phyloP scores from a whole-genome alignment of 2,113 vertebrate species.

The Genyomyrus donnyi region DNA sequence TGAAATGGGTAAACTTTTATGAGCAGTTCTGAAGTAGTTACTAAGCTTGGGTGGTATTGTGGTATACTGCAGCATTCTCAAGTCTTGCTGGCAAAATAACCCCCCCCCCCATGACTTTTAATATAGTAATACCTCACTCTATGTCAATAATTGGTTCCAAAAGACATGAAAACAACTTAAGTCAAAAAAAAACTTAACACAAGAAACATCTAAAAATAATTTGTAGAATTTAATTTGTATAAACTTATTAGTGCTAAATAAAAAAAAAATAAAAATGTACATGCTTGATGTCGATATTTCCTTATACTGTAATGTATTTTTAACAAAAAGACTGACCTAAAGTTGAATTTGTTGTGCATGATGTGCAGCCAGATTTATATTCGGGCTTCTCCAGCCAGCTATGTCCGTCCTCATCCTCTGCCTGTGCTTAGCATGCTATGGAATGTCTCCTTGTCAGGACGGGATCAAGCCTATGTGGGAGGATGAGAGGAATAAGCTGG shows the following conservation, averaged over 20 bases:
- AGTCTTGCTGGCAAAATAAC: background rate
- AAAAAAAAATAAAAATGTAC: too few relatives aligned
- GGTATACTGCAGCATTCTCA: background rate
- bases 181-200: too few relatives aligned
- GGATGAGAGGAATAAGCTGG: constrained; percentile 69
- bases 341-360: too few relatives aligned
- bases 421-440: background rate
- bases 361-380: background rate
- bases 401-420: background rate
- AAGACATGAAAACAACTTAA: too few relatives aligned
- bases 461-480: constrained; percentile 76
- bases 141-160: too few relatives aligned
- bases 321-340: too few relatives aligned
- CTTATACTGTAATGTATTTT: too few relatives aligned
- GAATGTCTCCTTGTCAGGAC: constrained; percentile 46
- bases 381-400: background rate
- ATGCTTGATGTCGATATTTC: too few relatives aligned
- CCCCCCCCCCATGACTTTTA: background rate
- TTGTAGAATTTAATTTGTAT: too few relatives aligned
- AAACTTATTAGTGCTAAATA: too few relatives aligned
- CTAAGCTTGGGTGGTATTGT: background rate
- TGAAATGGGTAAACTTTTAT: background rate
- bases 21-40: background rate
- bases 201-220: too few relatives aligned
- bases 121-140: background rate